phyloP scores from a whole-genome alignment of 1,140 invertebrate genomes.

The Hetaerina americana region DNA sequence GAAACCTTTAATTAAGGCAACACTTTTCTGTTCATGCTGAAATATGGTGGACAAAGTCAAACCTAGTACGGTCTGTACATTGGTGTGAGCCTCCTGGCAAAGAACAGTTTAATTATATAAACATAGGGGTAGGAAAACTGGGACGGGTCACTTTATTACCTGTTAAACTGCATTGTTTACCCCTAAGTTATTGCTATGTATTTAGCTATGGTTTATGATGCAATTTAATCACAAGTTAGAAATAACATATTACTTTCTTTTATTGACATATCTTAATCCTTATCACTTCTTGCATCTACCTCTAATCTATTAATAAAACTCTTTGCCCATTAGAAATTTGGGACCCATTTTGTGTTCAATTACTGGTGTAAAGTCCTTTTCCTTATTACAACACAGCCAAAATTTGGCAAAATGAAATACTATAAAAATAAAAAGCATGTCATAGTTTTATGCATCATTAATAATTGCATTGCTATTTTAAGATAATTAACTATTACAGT shows the following conservation, averaged over 20 bases:
- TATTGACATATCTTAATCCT: not conserved
- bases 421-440: conserved; percentile 18
- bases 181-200: not conserved
- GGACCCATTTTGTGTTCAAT: not conserved
- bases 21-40: conserved; percentile 6
- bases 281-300: not conserved
- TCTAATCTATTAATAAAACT: not conserved
- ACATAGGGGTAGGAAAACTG: not conserved
- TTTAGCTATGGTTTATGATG: not conserved
- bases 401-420: conserved; percentile 17
- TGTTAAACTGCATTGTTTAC: not conserved
- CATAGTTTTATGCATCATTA: conserved; percentile 4
- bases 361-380: conserved; percentile 7
- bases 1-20: conserved; percentile 13
- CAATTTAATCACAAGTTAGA: not conserved
- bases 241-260: not conserved
- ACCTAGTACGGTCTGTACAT: not conserved
- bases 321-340: not conserved
- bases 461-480: not conserved
- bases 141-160: not conserved
- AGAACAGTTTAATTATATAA: not conserved
- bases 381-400: conserved; percentile 15
- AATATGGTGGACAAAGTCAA: not conserved
- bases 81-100: not conserved
- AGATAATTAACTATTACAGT: not conserved